Base-by-base conservation (phyloP, 2,113 vertebrate genomes). In the Pelvicachromis taeniatus region DNA sequence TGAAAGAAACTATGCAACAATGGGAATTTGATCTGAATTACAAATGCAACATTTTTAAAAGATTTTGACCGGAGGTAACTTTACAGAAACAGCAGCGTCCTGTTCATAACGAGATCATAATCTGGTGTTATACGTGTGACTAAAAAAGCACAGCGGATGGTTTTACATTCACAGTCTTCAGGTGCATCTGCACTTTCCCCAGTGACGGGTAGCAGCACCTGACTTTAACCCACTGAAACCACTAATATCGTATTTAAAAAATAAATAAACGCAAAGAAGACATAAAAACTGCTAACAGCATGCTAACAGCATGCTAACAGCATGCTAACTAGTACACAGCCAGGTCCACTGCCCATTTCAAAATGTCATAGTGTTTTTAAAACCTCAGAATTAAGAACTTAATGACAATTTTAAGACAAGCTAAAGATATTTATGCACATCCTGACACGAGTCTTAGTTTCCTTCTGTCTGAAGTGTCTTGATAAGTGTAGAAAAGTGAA, bases 211-310 rank as follows among this genome's bases (percentile, higher is more conserved):
- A 31, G 8, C 31, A 35, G 14, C 42, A 73, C 14, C 4, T 29
- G 5, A 50, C 42, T 73, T 73, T 19, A 31, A 31, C 6, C 40
- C 68, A 31, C 6, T 50, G 17, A 50, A 73, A 73, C 21, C 33
- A 14, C 61, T 3, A 65, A 21, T 40, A 65, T 65, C 35, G 0
- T 40, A 65, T 40, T 9, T 40, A 68, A 0, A 40, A 42, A 40
- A 40, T 68, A 40, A 23, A 2, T 21, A 0, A 68, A 23, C 0
- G 3, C 23, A 23, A 68, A 42, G 3, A 68, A 23, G 35, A 68
- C 35, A 42, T 4, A 4, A 12, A 23, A 42, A 2, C n/a, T 68
- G 63, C 12, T 16, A 23, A 12, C n/a, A 42, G 12, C n/a, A 42
- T 40, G 12, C n/a, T 23, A 68, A 1, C n/a, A n/a, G n/a, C n/a